These are phyloP conservation scores for Enteromius mattozi DNA, from an alignment of 2,797 vertebrate species.

Conservation along the genomic window DNA sequence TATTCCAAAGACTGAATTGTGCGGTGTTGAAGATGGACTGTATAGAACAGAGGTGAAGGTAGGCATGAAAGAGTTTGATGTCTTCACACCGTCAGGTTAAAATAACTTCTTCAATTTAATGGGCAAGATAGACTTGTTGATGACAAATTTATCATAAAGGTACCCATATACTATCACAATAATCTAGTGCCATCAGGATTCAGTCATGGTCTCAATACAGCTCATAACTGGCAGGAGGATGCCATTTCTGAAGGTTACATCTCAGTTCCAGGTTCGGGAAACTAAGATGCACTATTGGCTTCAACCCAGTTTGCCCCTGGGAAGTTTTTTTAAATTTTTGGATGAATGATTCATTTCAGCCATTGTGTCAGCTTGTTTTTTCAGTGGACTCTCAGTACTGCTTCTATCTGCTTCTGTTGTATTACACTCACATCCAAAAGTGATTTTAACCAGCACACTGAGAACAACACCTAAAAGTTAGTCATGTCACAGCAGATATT, in stretches of 20 bases:
- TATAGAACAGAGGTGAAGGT: neutral
- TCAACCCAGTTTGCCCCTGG: neutral
- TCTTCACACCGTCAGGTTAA: neutral
- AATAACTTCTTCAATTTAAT: neutral
- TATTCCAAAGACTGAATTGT: neutral
- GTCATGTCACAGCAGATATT: constrained; percentile 6
- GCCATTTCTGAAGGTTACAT: neutral
- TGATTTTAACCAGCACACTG: neutral
- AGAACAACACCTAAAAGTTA: neutral
- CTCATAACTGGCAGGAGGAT: constrained; percentile 1
- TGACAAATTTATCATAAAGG: neutral
- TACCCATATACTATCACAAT: neutral
- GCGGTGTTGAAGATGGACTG: neutral
- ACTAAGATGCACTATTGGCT: neutral
- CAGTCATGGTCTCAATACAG: neutral
- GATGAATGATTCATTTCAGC: neutral
- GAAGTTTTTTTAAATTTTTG: neutral
- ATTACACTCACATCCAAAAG: neutral
- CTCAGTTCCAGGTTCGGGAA: neutral
- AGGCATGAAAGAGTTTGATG: neutral
- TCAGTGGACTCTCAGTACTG: neutral
- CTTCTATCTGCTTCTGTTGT: neutral
- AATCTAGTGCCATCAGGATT: neutral
- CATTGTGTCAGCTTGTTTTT: neutral
- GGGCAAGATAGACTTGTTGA: neutral